These are phyloP conservation scores for Chauna torquata DNA, from an alignment of 2,113 vertebrate genomes.

Conservation along the genomic window DNA sequence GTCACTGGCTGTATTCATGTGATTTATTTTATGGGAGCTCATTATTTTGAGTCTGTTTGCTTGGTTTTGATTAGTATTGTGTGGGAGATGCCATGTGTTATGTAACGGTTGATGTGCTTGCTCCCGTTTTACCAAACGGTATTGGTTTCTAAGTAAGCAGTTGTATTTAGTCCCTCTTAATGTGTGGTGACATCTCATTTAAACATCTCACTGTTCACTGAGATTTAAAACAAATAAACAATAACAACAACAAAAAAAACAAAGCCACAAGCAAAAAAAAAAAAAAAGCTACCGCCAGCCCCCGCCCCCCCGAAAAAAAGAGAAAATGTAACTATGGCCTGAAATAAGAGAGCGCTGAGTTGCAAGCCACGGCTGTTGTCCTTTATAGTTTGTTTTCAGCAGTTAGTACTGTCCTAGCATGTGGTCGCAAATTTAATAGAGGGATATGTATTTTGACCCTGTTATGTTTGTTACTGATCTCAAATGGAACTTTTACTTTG, in stretches of 20 bases:
- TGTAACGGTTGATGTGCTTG: constrained; percentile 62
- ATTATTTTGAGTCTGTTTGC: constrained; percentile 51
- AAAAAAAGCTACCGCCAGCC: too few relatives aligned
- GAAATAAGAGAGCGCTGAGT: neutral
- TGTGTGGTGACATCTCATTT: neutral
- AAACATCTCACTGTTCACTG: neutral
- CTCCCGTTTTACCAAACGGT: constrained; percentile 3
- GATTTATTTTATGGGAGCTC: neutral
- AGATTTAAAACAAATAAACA: neutral
- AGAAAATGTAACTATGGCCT: neutral
- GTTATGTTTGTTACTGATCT: too few relatives aligned
- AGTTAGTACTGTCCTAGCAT: neutral
- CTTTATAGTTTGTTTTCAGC: neutral
- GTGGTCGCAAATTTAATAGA: neutral
- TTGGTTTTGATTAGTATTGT: constrained; percentile 15
- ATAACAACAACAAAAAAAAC: too few relatives aligned
- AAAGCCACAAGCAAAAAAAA: too few relatives aligned
- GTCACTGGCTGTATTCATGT: neutral
- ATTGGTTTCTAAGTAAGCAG: constrained; percentile 11
- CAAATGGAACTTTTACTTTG: neutral
- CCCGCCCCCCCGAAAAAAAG: too few relatives aligned
- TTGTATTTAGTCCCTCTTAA: neutral
- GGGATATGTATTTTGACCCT: neutral
- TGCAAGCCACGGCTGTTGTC: neutral
- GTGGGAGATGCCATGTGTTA: constrained; percentile 47